Evolutionary conservation across 2,888 invertebrate species (phyloP).

Genomic region (Cistogaster globosa): DNA sequence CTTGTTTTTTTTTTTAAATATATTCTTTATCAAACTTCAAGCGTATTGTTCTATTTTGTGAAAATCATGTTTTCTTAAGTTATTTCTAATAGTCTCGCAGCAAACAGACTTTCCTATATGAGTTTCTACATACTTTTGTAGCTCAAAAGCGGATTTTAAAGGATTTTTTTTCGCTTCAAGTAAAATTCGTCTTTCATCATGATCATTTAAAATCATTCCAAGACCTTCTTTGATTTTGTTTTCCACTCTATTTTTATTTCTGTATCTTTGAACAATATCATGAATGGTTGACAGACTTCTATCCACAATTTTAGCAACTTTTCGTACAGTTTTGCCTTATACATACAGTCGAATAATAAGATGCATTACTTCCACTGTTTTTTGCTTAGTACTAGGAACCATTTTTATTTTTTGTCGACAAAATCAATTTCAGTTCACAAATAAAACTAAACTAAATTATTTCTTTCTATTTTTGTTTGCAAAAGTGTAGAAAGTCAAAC

Average conservation of each 20-base stretch:
- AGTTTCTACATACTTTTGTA: too few species aligned
- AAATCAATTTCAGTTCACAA: background rate
- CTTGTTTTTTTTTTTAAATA: too few species aligned
- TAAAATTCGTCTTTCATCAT: background rate
- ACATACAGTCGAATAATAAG: background rate
- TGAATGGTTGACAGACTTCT: background rate
- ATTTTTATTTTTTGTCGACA: slow-evolving; percentile 2
- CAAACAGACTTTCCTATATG: slow-evolving; percentile 2
- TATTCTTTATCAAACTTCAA: too few species aligned
- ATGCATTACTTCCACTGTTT: background rate
- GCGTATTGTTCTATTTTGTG: too few species aligned
- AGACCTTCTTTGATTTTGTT: background rate
- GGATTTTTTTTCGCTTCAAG: too few species aligned
- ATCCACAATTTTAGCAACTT: background rate
- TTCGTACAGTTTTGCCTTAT: slow-evolving; percentile 1
- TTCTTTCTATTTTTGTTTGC: too few species aligned
- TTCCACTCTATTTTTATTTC: slow-evolving; percentile 13
- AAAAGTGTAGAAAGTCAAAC: too few species aligned
- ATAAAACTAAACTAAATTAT: background rate
- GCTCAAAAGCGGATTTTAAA: too few species aligned
- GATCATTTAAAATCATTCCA: background rate
- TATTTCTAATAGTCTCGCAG: background rate
- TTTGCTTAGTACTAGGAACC: background rate
- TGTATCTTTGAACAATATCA: too few species aligned
- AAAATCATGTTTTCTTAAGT: too few species aligned